Percentiles rank a stretch among this genome's conserved stretches.
Conservation (phyloP, 1,140 invertebrate genomes). For the Calliphora vicina region DNA sequence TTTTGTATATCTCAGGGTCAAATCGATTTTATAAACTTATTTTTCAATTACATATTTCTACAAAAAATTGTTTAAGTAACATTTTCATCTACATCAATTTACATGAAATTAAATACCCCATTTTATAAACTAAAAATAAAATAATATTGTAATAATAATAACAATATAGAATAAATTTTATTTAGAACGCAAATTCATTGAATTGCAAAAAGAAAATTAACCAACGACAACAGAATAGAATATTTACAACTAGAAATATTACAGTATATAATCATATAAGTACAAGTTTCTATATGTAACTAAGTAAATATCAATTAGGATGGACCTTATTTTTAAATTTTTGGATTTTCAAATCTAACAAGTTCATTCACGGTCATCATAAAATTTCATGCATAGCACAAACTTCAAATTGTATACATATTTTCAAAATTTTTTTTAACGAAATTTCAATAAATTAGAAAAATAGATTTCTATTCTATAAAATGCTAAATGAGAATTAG, state of each 20-base stretch:
- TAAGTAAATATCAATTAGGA: too few relatives aligned
- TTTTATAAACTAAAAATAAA: neutral
- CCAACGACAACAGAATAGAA: constrained; percentile 42
- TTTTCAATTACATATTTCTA: neutral
- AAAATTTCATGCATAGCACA: too few relatives aligned
- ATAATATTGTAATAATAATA: neutral
- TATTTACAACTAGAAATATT: neutral
- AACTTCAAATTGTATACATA: too few relatives aligned
- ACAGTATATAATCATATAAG: neutral
- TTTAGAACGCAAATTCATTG: constrained; percentile 61
- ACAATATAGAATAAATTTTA: neutral
- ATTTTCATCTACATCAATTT: neutral
- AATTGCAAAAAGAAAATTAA: constrained; percentile 61
- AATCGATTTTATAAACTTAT: neutral
- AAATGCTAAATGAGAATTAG: too few relatives aligned
- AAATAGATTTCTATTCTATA: too few relatives aligned
- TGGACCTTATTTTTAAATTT: too few relatives aligned
- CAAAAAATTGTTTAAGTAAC: neutral
- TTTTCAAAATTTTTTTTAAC: too few relatives aligned
- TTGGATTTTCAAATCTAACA: too few relatives aligned
- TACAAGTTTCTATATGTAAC: neutral
- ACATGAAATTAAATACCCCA: neutral
- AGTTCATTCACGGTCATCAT: too few relatives aligned
- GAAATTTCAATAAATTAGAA: too few relatives aligned
- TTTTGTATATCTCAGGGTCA: too few relatives aligned